phyloP scores from a whole-genome alignment of 2,888 invertebrate species.

The Chironomus riparius region DNA sequence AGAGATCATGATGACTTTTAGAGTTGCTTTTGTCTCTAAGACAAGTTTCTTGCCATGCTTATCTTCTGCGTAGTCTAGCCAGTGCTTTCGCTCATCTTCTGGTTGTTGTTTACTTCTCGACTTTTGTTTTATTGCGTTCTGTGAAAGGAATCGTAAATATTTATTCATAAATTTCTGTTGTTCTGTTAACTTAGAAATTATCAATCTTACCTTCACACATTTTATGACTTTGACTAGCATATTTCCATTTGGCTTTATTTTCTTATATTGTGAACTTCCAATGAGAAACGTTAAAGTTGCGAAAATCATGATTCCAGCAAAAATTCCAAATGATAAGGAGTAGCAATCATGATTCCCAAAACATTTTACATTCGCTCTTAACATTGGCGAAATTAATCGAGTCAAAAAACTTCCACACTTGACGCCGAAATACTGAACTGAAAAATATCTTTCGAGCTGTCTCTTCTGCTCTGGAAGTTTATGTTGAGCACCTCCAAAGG shows the following conservation, averaged over 20 bases:
- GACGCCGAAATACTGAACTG: constrained; percentile 62
- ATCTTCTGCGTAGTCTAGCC: constrained; percentile 78
- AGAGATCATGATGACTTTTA: constrained; percentile 69
- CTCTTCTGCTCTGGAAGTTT: constrained; percentile 49
- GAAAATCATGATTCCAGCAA: constrained; percentile 58
- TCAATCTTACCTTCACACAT: constrained; percentile 40
- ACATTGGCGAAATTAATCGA: constrained; percentile 61
- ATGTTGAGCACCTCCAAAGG: constrained; percentile 80
- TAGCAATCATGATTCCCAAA: constrained; percentile 59
- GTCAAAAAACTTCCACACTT: constrained; percentile 62
- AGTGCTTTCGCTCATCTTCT: constrained; percentile 50
- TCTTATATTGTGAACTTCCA: constrained; percentile 54
- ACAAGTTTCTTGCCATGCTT: constrained; percentile 59
- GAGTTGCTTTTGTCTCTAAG: constrained; percentile 63
- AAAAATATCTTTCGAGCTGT: constrained; percentile 62
- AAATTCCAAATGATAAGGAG: constrained; percentile 66
- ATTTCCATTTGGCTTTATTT: constrained; percentile 59
- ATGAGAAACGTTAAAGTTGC: constrained; percentile 50
- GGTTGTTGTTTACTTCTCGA: constrained; percentile 28
- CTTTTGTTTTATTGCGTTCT: background rate
- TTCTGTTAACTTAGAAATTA: background rate
- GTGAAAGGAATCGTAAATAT: background rate
- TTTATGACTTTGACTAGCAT: constrained; percentile 55
- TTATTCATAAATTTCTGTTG: background rate
- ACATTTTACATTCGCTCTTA: constrained; percentile 58